Base-by-base conservation (phyloP, 2,888 invertebrate genomes). In the Iphiclides podalirius region DNA sequence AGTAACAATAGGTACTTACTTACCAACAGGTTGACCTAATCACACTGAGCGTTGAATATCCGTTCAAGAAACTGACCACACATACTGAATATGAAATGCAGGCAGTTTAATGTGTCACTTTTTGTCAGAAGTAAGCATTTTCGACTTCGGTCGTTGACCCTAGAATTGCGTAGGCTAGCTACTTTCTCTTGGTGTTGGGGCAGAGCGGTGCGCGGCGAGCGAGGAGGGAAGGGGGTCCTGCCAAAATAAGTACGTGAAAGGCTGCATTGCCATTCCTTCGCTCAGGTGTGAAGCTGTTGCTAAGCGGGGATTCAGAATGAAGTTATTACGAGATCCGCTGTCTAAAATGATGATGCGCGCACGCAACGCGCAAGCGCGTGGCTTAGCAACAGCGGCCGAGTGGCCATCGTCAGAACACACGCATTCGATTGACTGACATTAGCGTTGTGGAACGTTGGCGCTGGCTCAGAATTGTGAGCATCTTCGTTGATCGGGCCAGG, bases 221-320 rank as follows among this genome's bases (percentile, higher is more conserved):
- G 75, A 66, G 76, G 77, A 53, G 76, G 64, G 80, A 74, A 74
- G 80, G 84, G 82, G 85, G 78, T 85, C 76, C 83, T 86, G 79
- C 87, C 87, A 83, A 88, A 88, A 85, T 81, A 85, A 80, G 81
- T 79, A 79, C 83, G 88, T 86, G 87, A 88, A 88, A 88, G 87
- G 85, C 79, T 79, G 67, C 70, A 75, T 72, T 71, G 72, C 69
- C 67, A 75, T 79, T 79, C 75, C 61, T 65, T 59, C 39, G 54
- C 55, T 57, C 52, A 56, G 54, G 48, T 46, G 48, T 52, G 20
- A 42, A 41, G 44, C 40, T 51, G 45, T 53, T 26, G 39, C 46
- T 46, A 49, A 40, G 46, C 43, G 39, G 52, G 26, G 43, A 46
- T 49, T 39, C 42, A 49, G 50, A 36, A 16, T 45, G 41, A 31